Conservation (phyloP, 2,888 invertebrate genomes). For the Napeogenes sylphis region DNA sequence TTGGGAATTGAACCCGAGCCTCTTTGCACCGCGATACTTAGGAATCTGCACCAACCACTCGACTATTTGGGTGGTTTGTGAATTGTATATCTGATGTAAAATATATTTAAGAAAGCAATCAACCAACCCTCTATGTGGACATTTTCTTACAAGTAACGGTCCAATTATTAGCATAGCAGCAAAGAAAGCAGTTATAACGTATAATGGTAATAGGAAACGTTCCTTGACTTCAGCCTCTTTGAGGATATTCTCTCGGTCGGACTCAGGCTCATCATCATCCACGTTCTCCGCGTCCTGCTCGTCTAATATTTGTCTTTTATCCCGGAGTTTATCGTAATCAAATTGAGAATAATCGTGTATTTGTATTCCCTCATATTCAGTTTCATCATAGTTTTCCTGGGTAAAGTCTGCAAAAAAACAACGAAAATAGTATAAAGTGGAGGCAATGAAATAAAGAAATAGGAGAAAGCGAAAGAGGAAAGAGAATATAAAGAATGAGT, state of each 20-base stretch:
- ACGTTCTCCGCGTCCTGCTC: no score
- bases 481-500: no score
- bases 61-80: no score
- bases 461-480: no score
- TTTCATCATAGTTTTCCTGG: neutral
- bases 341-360: slow-evolving; percentile 12
- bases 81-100: no score
- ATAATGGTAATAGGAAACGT: slow-evolving; percentile 23
- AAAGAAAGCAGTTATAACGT: slow-evolving; percentile 38
- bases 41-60: no score
- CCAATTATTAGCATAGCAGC: slow-evolving; percentile 44
- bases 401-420: slow-evolving; percentile 5
- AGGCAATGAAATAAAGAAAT: no score
- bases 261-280: slow-evolving; percentile 3
- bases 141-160: slow-evolving; percentile 41
- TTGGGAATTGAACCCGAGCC: no score
- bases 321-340: slow-evolving; percentile 15
- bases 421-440: neutral
- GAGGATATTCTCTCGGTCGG: no score
- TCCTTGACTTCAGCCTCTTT: slow-evolving; percentile 6
- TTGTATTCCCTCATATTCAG: slow-evolving; percentile 10
- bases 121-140: slow-evolving; percentile 45
- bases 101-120: neutral
- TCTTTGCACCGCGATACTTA: no score
- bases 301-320: slow-evolving; percentile 9